Evolutionary conservation across 2,888 invertebrate genomes (phyloP).

Genomic region (Geophilus truncorum): DNA sequence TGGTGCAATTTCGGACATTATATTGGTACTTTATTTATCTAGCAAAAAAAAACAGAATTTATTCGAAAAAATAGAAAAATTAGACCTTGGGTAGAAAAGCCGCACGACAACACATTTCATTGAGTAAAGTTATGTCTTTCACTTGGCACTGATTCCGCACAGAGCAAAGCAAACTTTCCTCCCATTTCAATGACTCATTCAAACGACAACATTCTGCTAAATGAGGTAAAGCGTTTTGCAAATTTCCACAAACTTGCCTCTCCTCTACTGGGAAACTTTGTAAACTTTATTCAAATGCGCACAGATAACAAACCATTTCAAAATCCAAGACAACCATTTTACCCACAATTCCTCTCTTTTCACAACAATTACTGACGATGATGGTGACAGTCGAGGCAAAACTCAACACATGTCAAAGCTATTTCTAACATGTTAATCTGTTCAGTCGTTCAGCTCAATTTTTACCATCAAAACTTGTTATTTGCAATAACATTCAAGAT

Average conservation of each 20-base stretch:
- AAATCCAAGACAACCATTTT: no score
- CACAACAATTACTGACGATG: no score
- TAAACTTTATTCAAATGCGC: not conserved
- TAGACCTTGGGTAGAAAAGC: not conserved
- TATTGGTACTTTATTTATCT: no score
- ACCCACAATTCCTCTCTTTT: no score
- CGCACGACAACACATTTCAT: not conserved
- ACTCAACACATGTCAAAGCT: no score
- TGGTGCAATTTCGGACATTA: no score
- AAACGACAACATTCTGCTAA: conserved; percentile 17
- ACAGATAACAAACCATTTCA: not conserved
- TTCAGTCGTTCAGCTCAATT: no score
- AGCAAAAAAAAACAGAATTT: no score
- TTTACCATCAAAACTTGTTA: no score
- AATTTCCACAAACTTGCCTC: not conserved
- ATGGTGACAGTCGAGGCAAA: no score
- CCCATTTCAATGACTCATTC: not conserved
- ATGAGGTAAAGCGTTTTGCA: not conserved
- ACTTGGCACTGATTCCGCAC: not conserved
- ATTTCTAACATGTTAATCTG: no score
- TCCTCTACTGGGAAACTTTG: not conserved
- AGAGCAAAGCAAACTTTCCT: not conserved
- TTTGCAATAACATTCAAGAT: no score
- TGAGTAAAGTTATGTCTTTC: not conserved
- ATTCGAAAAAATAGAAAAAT: not conserved